Evolutionary conservation across 2,113 vertebrate genomes (phyloP), one percentile per base, ranked within the genome.

Genomic region (Lophius piscatorius): DNA sequence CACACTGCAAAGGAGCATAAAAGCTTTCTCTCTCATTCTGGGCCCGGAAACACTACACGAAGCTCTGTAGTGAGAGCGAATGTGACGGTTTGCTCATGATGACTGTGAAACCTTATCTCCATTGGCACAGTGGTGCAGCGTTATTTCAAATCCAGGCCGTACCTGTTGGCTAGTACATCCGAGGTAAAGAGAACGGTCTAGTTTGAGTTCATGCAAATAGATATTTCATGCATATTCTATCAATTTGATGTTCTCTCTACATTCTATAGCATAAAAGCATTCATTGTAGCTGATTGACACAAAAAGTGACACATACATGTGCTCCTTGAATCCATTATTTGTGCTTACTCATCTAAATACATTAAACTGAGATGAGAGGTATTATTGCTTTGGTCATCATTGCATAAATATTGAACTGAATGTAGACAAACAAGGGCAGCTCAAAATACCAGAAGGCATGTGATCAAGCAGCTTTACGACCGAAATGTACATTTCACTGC

Each of bases 351-450:
- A 7, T 75, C 40, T 66, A 68, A 60, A 65, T 58, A 59, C 6
- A 0, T 35, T 39, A 60, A 51, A 40, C 55, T 70, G 44, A 63
- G 22, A 72, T 63, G 22, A 70, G 57, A 45, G 21, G 59, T 35
- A 33, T 85, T 85, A 88, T 88, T 90, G 86, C 85, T 84, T 74
- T 42, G 17, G 44, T 66, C 55, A 72, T 57, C 66, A 76, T 78
- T 76, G 70, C 81, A 83, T 79, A 60, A 80, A 71, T 39, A 78
- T 55, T 71, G 24, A 63, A 64, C 45, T 55, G 35, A 76, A 58
- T 64, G 78, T 70, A 83, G 79, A 74, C 69, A 64, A 76, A 74
- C 50, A 17, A 16, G 62, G 74, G 69, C 71, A 69, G 38, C 22
- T 82, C 35, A 62, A 70, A 49, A 51, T 46, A 44, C 14, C 40